phyloP scores from a whole-genome alignment of 1,140 invertebrate species.

The Pseudomyrmex concolor region DNA sequence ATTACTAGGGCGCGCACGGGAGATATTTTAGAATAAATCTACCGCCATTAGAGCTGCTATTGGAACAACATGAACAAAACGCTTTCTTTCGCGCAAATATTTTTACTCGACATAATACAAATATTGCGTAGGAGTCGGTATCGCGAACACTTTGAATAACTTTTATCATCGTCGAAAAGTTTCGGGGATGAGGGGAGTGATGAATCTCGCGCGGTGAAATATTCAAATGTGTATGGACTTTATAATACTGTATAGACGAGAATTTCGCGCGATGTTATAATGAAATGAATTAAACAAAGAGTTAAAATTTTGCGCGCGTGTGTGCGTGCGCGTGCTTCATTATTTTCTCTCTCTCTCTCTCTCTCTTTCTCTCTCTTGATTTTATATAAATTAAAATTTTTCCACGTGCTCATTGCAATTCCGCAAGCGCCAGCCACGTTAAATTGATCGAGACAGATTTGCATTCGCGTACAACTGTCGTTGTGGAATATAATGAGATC shows the following conservation, averaged over 20 bases:
- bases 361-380: background rate
- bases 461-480: slow-evolving; percentile 1
- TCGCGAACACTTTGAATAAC: too few relatives aligned
- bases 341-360: background rate
- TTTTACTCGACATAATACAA: background rate
- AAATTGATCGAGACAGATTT: slow-evolving; percentile 23
- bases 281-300: background rate
- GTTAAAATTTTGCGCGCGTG: background rate
- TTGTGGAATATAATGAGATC: slow-evolving; percentile 47
- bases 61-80: background rate
- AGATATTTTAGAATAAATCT: background rate
- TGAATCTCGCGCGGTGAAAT: too few relatives aligned
- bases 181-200: too few relatives aligned
- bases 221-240: too few relatives aligned
- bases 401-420: background rate
- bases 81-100: slow-evolving; percentile 24
- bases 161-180: too few relatives aligned
- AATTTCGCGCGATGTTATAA: background rate
- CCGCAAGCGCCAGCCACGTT: background rate
- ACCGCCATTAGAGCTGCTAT: background rate
- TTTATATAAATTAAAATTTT: slow-evolving; percentile 23
- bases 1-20: background rate
- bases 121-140: too few relatives aligned
- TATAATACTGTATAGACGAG: too few relatives aligned
- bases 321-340: too few relatives aligned